Base-by-base conservation (phyloP, 2,888 invertebrate species). In the Sisyra terminalis region DNA sequence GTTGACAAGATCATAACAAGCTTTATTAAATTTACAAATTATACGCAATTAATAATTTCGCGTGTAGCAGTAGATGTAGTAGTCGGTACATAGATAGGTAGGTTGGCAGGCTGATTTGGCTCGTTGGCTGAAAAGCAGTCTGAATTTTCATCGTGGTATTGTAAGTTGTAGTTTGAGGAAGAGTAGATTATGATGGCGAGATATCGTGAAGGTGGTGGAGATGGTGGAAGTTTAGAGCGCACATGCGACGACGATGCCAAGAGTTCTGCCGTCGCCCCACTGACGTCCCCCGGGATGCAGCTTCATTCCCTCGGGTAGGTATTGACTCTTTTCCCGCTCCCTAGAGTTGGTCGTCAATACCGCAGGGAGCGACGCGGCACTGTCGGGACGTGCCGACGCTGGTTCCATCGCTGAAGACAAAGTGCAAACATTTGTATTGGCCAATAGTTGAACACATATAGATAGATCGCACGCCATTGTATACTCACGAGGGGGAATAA, bases 291-390 rank as follows among this genome's bases (percentile, higher is more conserved):
- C 49, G 55, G 55, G 56, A 55, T 40, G 44, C 46, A 41, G 46
- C 47, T 49, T 47, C 45, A 48, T 49, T 57, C 56, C 56, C 62
- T 59, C 61, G 70, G 71, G 58, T 65, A 66, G 49, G 57, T 62
- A 55, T 71, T 69, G 70, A 70, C 67, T 65, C 65, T 64, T 63
- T 63, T 62, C 60, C 59, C 47, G 52, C 63, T 62, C 64, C 64
- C 63, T 59, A 59, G 64, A 64, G 65, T 58, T 57, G 60, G 63
- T 65, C 65, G 63, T 65, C 65, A 66, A 66, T 67, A 66, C 65
- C 64, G 67, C 65, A 62, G 63, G 66, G 64, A 65, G 63, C 60
- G 54, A 52, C 48, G 47, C 40, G 50, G 42, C 44, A 39, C 48
- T 45, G 43, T 18, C 43, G 47, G 45, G 47, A 39, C 48, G 44